phyloP scores from a whole-genome alignment of 1,140 invertebrate genomes.

The Cotesia chilonis region DNA sequence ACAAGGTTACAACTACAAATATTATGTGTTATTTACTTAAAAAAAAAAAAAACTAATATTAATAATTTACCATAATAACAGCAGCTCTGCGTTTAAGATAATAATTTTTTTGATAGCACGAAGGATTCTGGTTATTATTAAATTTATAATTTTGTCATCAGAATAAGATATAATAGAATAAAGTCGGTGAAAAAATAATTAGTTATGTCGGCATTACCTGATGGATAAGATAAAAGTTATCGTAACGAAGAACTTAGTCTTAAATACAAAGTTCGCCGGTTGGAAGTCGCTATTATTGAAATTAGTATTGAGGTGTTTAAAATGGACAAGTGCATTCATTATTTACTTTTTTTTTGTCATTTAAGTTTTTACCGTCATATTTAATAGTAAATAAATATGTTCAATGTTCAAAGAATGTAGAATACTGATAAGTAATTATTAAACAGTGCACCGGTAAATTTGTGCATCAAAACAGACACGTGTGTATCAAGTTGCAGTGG shows the following conservation, averaged over 20 bases:
- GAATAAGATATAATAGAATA: background rate
- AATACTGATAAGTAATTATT: too few relatives aligned
- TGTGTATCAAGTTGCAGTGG: background rate
- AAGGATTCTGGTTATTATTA: too few relatives aligned
- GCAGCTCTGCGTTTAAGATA: too few relatives aligned
- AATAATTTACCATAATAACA: background rate
- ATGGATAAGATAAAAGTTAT: slow-evolving; percentile 32
- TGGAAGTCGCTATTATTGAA: background rate
- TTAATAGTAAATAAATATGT: too few relatives aligned
- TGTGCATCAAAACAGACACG: too few relatives aligned
- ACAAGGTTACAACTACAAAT: slow-evolving; percentile 12
- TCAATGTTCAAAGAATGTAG: too few relatives aligned
- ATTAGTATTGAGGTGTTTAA: slow-evolving; percentile 11
- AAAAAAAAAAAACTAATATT: slow-evolving; percentile 5
- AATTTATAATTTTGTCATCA: too few relatives aligned
- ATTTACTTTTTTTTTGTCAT: slow-evolving; percentile 2
- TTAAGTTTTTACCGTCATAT: background rate
- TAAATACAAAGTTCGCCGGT: slow-evolving; percentile 13
- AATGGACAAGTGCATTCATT: slow-evolving; percentile 9
- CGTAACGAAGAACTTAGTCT: slow-evolving; percentile 7
- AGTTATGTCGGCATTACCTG: background rate
- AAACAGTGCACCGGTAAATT: too few relatives aligned
- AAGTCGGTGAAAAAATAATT: background rate
- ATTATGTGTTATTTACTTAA: slow-evolving; percentile 6
- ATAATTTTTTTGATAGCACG: too few relatives aligned